These are phyloP conservation scores for Budorcas taxicolor DNA, from an alignment of 2,113 vertebrate species.

Conservation along the genomic window DNA sequence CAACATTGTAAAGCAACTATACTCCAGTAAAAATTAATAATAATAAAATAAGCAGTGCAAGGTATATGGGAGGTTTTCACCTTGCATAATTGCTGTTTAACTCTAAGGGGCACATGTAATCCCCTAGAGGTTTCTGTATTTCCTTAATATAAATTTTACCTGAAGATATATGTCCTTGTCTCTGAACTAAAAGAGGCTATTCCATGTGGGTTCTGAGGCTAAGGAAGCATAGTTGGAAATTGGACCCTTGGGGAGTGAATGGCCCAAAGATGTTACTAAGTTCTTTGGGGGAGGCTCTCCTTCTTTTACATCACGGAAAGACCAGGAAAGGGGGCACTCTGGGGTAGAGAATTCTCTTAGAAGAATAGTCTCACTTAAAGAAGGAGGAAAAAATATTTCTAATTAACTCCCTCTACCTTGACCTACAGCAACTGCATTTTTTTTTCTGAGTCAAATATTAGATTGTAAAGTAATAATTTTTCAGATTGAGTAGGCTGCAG, in stretches of 20 bases:
- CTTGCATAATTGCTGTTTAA: not conserved
- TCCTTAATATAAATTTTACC: not conserved
- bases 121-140: not conserved
- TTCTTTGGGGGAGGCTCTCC: not conserved
- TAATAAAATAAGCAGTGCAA: not conserved
- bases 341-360: not conserved
- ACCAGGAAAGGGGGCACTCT: not conserved
- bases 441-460: not conserved
- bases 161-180: not conserved
- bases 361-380: not conserved
- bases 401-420: not conserved
- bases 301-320: not conserved
- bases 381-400: not conserved
- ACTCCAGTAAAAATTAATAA: not conserved
- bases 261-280: not conserved
- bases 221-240: not conserved
- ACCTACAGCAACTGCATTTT: not conserved
- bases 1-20: not conserved
- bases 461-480: not conserved
- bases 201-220: not conserved
- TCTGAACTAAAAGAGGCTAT: not conserved
- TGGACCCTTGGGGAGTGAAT: not conserved
- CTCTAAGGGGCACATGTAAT: not conserved
- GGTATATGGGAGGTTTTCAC: not conserved
- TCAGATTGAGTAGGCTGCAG: not conserved